Evolutionary conservation across 1,140 invertebrate genomes (phyloP), one percentile per base, ranked within the genome.

Genomic region (Archivesica marissinica): DNA sequence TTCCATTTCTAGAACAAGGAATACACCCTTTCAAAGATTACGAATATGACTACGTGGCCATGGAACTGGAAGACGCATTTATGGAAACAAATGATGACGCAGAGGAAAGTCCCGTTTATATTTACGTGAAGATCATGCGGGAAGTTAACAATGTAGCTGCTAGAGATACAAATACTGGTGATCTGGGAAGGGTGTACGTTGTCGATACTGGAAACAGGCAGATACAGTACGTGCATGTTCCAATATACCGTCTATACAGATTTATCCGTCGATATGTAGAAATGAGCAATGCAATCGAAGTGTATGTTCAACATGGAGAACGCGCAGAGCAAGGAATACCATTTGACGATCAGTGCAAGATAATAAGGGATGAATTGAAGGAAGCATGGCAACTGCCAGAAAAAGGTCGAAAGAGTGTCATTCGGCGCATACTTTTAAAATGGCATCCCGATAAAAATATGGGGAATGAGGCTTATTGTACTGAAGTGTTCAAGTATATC

Each of bases 361-460:
- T 25, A 38, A 76, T 86, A 38, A 52, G 50, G 54, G 56, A 52
- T 13, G 23, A 9, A 6, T 54, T 75, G 20, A 41, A 70, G 50
- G 85, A 90, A 50, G 89, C 89, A 13, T 90, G 86, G 85, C 33
- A 86, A 30, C 41, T 89, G 1, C 68, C 79, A 25, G 86, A 89
- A 47, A 54, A 56, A 33, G 89, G 92, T 50, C 82, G 91, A 47
- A 91, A 88, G 52, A 88, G 85, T 39, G 87, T 92, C n/a, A 86
- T 91, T 13, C 92, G 92, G 74, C 81, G 92, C 38, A 52, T 93
- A 3, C 64, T 92, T 15, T 80, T 91, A 25, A 89, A 91, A 77
- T 93, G 91, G 91, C 92, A 93, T 87, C 93, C 93, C 66, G 93
- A 93, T 77, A 92, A 91, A 88, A 93, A 93, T 82, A 52, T 59